phyloP scores from a whole-genome alignment of 2,797 vertebrate genomes.

The Sebastolobus alascanus region DNA sequence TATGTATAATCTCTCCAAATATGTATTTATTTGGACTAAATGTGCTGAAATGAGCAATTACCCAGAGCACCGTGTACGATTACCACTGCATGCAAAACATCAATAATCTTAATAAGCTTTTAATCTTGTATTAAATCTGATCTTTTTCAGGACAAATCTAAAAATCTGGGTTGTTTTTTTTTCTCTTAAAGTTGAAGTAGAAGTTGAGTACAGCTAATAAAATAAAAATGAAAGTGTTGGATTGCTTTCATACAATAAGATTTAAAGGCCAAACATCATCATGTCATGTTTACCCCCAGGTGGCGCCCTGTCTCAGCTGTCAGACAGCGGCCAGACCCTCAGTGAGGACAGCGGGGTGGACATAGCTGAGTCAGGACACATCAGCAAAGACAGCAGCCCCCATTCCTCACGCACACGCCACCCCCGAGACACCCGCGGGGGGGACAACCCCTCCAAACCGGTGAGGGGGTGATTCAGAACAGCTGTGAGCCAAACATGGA shows the following conservation, averaged over 20 bases:
- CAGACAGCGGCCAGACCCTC: conserved; percentile 96
- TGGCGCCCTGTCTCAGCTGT: conserved; percentile 95
- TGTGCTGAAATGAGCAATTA: conserved; percentile 46
- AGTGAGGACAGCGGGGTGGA: conserved; percentile 99
- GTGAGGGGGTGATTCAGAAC: conserved; percentile 82
- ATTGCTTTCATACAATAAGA: neutral
- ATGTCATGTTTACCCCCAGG: conserved; percentile 78
- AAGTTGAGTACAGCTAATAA: neutral
- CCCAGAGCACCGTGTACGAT: conserved; percentile 7
- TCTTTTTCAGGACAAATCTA: conserved; percentile 2
- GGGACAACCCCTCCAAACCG: conserved; percentile 88
- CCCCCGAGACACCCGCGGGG: conserved; percentile 81
- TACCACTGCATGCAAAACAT: conserved; percentile 7
- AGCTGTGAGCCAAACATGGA: conserved; percentile 20
- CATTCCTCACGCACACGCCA: conserved; percentile 83
- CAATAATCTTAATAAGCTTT: conserved; percentile 47
- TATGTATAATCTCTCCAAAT: conserved; percentile 28
- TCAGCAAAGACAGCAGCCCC: conserved; percentile 88
- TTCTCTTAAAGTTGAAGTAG: neutral
- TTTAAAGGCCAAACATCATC: neutral
- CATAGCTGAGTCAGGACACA: conserved; percentile 88
- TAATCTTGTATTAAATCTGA: conserved; percentile 32
- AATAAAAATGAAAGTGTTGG: neutral
- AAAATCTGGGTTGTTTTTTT: neutral
- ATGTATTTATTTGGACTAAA: conserved; percentile 34